A percentile compares a stretch with the other conserved stretches of the same genome.
These are phyloP conservation scores for Apodemia duryi DNA, from an alignment of 2,888 invertebrate genomes.

Conservation along the genomic window DNA sequence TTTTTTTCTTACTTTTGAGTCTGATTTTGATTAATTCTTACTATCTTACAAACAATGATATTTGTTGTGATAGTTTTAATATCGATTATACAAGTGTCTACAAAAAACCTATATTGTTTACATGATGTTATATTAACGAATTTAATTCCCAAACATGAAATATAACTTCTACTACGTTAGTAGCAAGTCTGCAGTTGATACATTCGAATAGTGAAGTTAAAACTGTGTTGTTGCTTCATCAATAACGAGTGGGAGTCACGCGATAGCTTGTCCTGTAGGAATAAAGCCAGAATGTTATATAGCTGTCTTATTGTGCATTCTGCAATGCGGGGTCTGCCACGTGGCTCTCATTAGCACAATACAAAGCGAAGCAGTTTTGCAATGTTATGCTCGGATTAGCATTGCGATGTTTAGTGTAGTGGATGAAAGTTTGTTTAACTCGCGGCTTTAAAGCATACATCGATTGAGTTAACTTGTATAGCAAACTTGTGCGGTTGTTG, in stretches of 20 bases:
- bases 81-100: no score
- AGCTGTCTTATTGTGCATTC: slow-evolving; percentile 75
- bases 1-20: no score
- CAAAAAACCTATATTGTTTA: no score
- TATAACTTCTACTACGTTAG: background rate
- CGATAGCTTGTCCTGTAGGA: slow-evolving; percentile 67
- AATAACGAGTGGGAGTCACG: slow-evolving; percentile 64
- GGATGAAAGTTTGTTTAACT: slow-evolving; percentile 57
- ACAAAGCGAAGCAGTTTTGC: slow-evolving; percentile 75
- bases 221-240: slow-evolving; percentile 49
- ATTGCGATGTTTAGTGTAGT: slow-evolving; percentile 42
- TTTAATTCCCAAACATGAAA: no score
- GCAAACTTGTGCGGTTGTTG: slow-evolving; percentile 4
- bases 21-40: no score
- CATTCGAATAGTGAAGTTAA: slow-evolving; percentile 41
- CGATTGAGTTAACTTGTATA: slow-evolving; percentile 8
- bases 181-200: slow-evolving; percentile 49
- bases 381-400: slow-evolving; percentile 69
- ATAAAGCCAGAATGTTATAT: slow-evolving; percentile 69
- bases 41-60: no score
- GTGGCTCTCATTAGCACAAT: slow-evolving; percentile 75
- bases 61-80: no score
- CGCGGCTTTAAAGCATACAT: slow-evolving; percentile 31
- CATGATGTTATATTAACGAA: no score
- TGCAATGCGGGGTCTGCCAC: slow-evolving; percentile 78